Evolutionary conservation across 2,113 vertebrate genomes (phyloP), one percentile per base, ranked within the genome.

Genomic region (Tragelaphus imberbis): DNA sequence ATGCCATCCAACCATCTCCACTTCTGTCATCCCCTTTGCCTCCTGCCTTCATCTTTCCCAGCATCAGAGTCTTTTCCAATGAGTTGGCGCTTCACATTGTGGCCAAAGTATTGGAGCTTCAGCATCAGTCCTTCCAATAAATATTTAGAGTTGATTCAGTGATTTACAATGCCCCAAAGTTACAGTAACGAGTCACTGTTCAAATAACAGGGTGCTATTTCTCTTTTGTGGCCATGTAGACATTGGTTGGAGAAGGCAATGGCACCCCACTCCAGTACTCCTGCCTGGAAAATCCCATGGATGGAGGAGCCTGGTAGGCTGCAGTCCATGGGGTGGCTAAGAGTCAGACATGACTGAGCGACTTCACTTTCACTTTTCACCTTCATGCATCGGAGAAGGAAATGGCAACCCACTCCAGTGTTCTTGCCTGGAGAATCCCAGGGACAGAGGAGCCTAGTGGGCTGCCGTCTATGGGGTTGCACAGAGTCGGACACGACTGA

Each of bases 151-250:
- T 75, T 40, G 98, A 98, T 98, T 98, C 98, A 98, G 95, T 99
- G 97, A 98, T 94, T 98, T 97, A 97, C 96, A 98, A 99, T 99
- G 98, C 98, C 98, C 98, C 98, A 99, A 97, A 98, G 98, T 98
- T 97, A 98, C 98, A 99, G 97, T 98, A 98, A 98, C 96, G 95
- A 98, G 98, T 99, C 98, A 98, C 99, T 98, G 98, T 99, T 98
- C 95, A 98, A 97, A 98, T 85, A 98, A 98, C 99, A 98, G 98
- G 99, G 98, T 99, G 98, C 98, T 99, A 97, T 99, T 98, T 99
- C 98, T 99, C 98, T 98, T 98, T 98, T 98, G 99, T 99, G 99
- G 99, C 99, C 99, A 99, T 99, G 98, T 98, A 98, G 97, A 98
- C 98, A 98, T 98, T 94, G 88, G 98, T 99, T 99, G 98, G 44